Conservation (phyloP, 2,888 invertebrate genomes). For the Andricus curvator region DNA sequence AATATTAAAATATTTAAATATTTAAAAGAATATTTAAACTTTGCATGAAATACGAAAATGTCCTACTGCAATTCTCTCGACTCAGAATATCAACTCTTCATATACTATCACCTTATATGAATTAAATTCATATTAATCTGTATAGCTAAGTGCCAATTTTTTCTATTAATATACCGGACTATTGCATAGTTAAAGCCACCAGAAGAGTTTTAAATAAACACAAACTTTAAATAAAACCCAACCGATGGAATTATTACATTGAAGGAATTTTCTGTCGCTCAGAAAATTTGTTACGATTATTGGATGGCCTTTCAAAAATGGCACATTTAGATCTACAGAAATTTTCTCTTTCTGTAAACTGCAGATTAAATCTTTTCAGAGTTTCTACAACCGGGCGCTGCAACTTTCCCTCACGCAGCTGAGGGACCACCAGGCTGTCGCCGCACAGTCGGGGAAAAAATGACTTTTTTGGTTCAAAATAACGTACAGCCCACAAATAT, state of each 20-base stretch:
- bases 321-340: not conserved
- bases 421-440: too few relatives aligned
- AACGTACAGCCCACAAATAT: too few relatives aligned
- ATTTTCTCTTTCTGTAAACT: not conserved
- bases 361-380: not conserved
- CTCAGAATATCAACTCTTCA: slow-evolving; percentile 24
- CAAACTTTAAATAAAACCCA: not conserved
- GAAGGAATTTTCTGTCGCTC: not conserved
- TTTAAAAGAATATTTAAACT: not conserved
- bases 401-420: too few relatives aligned
- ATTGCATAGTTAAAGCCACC: not conserved
- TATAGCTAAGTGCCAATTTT: not conserved
- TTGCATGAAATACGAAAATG: not conserved
- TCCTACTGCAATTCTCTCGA: not conserved
- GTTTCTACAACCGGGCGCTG: too few relatives aligned
- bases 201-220: not conserved
- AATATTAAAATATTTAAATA: too few relatives aligned
- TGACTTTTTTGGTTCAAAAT: too few relatives aligned
- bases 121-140: slow-evolving; percentile 6
- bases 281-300: not conserved
- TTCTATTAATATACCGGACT: slow-evolving; percentile 12
- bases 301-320: slow-evolving; percentile 18
- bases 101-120: slow-evolving; percentile 3
- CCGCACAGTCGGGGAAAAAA: too few relatives aligned
- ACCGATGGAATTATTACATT: slow-evolving; percentile 4